phyloP scores from a whole-genome alignment of 2,888 invertebrate species.

The Tridacna gigas region DNA sequence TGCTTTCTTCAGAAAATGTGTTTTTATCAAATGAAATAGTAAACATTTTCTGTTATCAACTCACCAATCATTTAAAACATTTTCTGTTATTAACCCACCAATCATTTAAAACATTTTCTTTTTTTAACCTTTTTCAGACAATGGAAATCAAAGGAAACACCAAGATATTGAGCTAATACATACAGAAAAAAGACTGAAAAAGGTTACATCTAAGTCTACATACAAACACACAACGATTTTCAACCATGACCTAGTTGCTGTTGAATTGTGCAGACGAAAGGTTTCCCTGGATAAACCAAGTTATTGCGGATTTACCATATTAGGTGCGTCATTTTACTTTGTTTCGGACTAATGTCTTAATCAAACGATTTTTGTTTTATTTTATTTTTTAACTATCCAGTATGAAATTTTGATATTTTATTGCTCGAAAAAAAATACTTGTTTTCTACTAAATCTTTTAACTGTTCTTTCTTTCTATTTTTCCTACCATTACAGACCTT shows the following conservation, averaged over 20 bases:
- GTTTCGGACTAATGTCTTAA: too few relatives aligned
- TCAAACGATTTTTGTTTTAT: neutral
- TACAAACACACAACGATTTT: conserved; percentile 17
- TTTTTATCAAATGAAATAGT: too few relatives aligned
- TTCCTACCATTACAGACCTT: conserved; percentile 72
- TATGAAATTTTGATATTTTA: too few relatives aligned
- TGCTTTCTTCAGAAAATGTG: too few relatives aligned
- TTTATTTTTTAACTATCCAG: neutral
- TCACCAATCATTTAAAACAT: too few relatives aligned
- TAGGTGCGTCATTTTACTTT: conserved; percentile 7
- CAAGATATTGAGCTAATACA: conserved; percentile 9
- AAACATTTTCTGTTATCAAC: too few relatives aligned
- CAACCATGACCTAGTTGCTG: conserved; percentile 17
- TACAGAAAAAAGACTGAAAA: conserved; percentile 17
- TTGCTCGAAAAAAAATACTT: too few relatives aligned
- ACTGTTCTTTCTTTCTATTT: conserved; percentile 1
- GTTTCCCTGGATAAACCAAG: conserved; percentile 1
- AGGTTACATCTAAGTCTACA: conserved; percentile 16
- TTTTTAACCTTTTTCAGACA: conserved; percentile 15
- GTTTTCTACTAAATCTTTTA: too few relatives aligned
- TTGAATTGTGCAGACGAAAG: conserved; percentile 6
- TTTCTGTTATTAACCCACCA: too few relatives aligned
- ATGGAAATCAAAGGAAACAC: conserved; percentile 21
- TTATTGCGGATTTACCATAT: conserved; percentile 14
- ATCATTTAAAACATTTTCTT: neutral